phyloP scores from a whole-genome alignment of 2,888 invertebrate genomes.

The Caenorhabditis uteleia region DNA sequence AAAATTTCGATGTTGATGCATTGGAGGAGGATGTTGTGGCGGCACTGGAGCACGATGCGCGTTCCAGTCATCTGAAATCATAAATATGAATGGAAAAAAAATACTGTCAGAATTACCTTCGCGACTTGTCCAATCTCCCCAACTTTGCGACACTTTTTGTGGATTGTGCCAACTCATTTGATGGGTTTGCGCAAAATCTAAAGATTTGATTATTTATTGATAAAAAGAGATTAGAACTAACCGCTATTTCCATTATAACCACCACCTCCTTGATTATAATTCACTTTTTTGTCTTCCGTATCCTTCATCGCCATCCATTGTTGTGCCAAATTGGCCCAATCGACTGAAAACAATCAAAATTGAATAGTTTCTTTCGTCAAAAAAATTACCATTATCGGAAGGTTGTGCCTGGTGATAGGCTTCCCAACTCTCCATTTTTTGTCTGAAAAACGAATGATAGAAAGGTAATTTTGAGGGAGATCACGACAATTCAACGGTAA shows the following conservation, averaged over 20 bases:
- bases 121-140: constrained; percentile 29
- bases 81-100: not conserved
- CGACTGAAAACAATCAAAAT: constrained; percentile 56
- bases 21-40: not conserved
- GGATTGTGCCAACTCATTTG: constrained; percentile 5
- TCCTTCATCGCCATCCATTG: constrained; percentile 60
- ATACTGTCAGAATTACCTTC: not conserved
- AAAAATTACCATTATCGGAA: constrained; percentile 19
- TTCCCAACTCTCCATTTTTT: constrained; percentile 27
- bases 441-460: not conserved
- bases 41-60: constrained; percentile 3
- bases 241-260: not conserved
- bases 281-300: constrained; percentile 13
- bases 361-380: not conserved
- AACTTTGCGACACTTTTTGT: constrained; percentile 4
- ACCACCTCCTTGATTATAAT: not conserved
- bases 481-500: too few species aligned
- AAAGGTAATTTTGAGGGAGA: not conserved
- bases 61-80: constrained; percentile 1
- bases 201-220: too few species aligned
- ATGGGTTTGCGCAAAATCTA: constrained; percentile 6
- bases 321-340: constrained; percentile 65
- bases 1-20: not conserved
- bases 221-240: too few species aligned
- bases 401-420: constrained; percentile 34